Evolutionary conservation across 2,113 vertebrate genomes (phyloP), one percentile per base, ranked within the genome.

Genomic region (Albula glossodonta): DNA sequence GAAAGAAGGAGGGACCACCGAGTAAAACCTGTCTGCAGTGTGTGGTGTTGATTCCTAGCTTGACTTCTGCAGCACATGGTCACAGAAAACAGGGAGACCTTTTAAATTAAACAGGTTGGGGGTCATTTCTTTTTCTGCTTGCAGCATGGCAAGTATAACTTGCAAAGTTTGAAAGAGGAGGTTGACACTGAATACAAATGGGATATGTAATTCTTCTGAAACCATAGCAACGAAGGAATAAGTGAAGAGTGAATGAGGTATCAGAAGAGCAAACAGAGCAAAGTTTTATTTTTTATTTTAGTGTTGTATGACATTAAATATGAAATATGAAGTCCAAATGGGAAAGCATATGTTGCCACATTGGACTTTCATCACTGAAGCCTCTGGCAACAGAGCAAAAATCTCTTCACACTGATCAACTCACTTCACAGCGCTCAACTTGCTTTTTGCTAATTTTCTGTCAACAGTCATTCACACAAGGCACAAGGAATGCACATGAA

Each of bases 91-190:
- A 19, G 1, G 31, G 31, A 41, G 31, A 41, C 31, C 31, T 41
- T 88, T 88, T 86, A 90, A 88, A 89, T 86, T 84, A 90, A 92
- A 84, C 5, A 0, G 90, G 89, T 88, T 86, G 89, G 87, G 86
- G 88, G 84, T 81, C 1, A 80, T 87, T 52, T 51, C 49, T 81
- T 31, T 12, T 79, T 31, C 25, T 88, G 89, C 63, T 91, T 87
- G 88, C 88, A 88, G 87, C 51, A 86, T 89, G 90, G 89, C 83
- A 90, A 92, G 90, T 89, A 92, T 90, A 91, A 57, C 70, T 41
- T 74, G 53, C 22, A 19, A 63, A 63, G 77, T 87, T 85, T 83
- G 89, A 92, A 92, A 89, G 91, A 89, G 87, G 90, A 90, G 90
- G 84, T 79, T 89, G 78, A 79, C 51, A 0, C 60, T 82, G 88